Evolutionary conservation across 1,140 invertebrate genomes (phyloP).

Genomic region (Palaemon carinicauda): DNA sequence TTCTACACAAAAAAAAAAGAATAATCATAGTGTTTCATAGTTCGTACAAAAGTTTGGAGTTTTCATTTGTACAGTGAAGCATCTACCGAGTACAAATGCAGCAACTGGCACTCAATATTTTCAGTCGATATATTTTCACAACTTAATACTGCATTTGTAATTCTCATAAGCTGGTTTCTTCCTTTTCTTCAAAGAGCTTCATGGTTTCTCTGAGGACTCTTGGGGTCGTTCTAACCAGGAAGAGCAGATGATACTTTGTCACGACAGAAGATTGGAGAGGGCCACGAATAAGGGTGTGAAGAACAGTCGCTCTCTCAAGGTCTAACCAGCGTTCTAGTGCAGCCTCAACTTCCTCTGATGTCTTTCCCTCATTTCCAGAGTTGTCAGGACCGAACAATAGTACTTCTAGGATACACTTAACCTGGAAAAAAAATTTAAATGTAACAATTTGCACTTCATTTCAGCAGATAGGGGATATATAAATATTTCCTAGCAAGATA

Average conservation of each 20-base stretch:
- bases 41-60: no score
- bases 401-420: slow-evolving; percentile 81
- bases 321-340: slow-evolving; percentile 83
- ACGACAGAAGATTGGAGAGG: slow-evolving; percentile 75
- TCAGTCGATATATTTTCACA: no score
- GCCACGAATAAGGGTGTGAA: slow-evolving; percentile 79
- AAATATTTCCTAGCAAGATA: no score
- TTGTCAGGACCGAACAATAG: slow-evolving; percentile 82
- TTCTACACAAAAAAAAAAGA: no score
- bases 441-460: neutral
- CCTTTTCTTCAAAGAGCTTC: slow-evolving; percentile 28
- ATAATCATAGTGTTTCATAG: no score
- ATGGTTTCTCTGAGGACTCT: slow-evolving; percentile 54
- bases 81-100: no score
- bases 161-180: slow-evolving; percentile 43
- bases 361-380: slow-evolving; percentile 73
- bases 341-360: slow-evolving; percentile 72
- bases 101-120: no score
- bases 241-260: slow-evolving; percentile 81
- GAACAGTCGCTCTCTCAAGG: slow-evolving; percentile 80
- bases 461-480: no score
- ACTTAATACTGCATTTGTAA: no score
- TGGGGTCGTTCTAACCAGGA: slow-evolving; percentile 78
- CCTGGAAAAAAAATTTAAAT: slow-evolving; percentile 61
- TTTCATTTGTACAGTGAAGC: no score